Conservation (phyloP, 2,797 vertebrate species). For the Centroberyx gerrardi region DNA sequence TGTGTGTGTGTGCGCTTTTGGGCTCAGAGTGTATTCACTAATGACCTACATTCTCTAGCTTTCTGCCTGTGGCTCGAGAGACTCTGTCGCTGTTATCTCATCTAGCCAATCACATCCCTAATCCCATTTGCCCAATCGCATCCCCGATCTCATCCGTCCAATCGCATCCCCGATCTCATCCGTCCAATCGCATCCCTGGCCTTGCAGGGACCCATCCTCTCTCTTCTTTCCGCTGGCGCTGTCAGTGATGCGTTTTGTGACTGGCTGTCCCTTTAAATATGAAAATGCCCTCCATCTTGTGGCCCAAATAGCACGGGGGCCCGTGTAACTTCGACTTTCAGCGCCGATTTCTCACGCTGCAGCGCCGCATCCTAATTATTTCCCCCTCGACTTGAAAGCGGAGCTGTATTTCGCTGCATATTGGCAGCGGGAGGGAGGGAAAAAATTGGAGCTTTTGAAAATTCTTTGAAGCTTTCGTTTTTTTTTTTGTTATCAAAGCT, state of each 20-base stretch:
- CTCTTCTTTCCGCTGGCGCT: neutral
- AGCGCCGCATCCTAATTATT: conserved; percentile 43
- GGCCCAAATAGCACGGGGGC: conserved; percentile 11
- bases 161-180: neutral
- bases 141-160: conserved; percentile 38
- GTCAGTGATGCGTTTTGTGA: neutral
- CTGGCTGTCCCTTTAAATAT: conserved; percentile 28
- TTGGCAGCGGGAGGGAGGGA: conserved; percentile 19
- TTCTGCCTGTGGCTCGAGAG: conserved; percentile 67
- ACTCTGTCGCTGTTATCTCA: conserved; percentile 67
- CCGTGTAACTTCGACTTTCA: conserved; percentile 44
- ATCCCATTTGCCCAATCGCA: conserved; percentile 64
- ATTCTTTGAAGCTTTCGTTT: conserved; percentile 74
- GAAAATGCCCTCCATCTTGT: conserved; percentile 11
- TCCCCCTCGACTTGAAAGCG: conserved; percentile 44
- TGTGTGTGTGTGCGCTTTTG: conserved; percentile 50
- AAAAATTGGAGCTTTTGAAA: conserved; percentile 61
- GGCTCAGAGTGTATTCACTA: conserved; percentile 51
- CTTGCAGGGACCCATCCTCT: conserved; percentile 15
- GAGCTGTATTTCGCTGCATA: conserved; percentile 33
- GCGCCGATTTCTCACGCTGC: conserved; percentile 25
- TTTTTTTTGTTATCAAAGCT: conserved; percentile 79
- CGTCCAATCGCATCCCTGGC: conserved; percentile 25
- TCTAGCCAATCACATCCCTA: conserved; percentile 62
- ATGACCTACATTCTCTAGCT: conserved; percentile 73